Percentiles rank a stretch among this genome's conserved stretches.
Conservation (phyloP, 2,888 invertebrate genomes). For the Dexiosoma caninum region DNA sequence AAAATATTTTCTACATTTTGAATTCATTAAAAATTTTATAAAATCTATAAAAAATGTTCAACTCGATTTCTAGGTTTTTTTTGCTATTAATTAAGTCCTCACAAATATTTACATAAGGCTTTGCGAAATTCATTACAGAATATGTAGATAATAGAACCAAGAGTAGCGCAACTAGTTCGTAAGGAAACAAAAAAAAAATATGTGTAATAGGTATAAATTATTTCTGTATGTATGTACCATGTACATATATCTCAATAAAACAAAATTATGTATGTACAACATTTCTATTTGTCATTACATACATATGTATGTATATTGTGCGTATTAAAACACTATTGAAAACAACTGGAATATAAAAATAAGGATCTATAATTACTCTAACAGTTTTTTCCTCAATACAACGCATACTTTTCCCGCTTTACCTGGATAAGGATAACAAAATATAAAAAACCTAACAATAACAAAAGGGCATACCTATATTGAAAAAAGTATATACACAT, state of each 20-base stretch:
- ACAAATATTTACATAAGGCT: slow-evolving; percentile 14
- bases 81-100: background rate
- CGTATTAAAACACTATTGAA: background rate
- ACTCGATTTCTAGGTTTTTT: background rate
- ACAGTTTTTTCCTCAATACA: slow-evolving; percentile 35
- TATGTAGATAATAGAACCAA: background rate
- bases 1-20: background rate
- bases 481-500: background rate
- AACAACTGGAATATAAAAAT: slow-evolving; percentile 30
- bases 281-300: no score
- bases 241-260: no score
- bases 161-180: slow-evolving; percentile 63
- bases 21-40: background rate
- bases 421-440: slow-evolving; percentile 50
- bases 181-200: slow-evolving; percentile 22
- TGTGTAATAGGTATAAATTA: slow-evolving; percentile 29
- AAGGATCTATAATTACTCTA: slow-evolving; percentile 47
- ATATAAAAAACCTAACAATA: no score
- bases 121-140: background rate
- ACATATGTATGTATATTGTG: slow-evolving; percentile 15
- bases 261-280: no score
- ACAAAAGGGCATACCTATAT: background rate
- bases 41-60: background rate
- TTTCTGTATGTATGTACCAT: slow-evolving; percentile 18
- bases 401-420: slow-evolving; percentile 19